These are phyloP conservation scores for Dromiciops gliroides DNA, from an alignment of 2,113 vertebrate genomes.

Conservation along the genomic window DNA sequence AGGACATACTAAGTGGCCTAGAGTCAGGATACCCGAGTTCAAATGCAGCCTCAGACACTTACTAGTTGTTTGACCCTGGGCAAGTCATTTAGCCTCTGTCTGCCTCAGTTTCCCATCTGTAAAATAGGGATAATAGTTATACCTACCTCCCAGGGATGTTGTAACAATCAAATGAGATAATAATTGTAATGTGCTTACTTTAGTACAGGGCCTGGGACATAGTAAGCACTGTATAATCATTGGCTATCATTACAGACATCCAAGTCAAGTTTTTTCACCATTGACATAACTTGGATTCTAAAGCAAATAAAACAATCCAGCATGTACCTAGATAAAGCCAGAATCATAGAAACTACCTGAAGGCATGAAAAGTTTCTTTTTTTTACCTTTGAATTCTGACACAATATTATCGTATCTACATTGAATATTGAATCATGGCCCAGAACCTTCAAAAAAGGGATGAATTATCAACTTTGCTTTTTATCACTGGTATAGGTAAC, in stretches of 20 bases:
- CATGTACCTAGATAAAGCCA: neutral
- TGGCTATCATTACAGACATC: neutral
- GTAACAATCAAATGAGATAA: neutral
- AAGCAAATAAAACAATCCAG: neutral
- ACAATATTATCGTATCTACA: neutral
- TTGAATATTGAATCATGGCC: neutral
- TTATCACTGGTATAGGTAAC: neutral
- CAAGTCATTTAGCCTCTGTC: neutral
- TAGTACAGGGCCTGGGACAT: neutral
- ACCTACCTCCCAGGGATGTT: neutral
- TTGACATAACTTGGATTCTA: neutral
- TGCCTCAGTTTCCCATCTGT: neutral
- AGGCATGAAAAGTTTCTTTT: neutral
- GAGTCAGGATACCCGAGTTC: neutral
- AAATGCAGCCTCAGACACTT: neutral
- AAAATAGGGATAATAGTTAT: neutral
- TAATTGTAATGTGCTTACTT: neutral
- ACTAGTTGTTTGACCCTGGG: neutral
- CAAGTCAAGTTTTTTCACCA: conserved; percentile 11
- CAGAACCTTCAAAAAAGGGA: neutral
- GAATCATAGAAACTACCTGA: neutral
- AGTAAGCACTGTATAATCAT: neutral
- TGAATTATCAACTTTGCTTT: neutral
- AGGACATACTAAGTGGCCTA: no score
- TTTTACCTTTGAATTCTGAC: neutral